These are phyloP conservation scores for Drosophila quasianomalipes DNA, from an alignment of 2,888 invertebrate species.

Conservation along the genomic window DNA sequence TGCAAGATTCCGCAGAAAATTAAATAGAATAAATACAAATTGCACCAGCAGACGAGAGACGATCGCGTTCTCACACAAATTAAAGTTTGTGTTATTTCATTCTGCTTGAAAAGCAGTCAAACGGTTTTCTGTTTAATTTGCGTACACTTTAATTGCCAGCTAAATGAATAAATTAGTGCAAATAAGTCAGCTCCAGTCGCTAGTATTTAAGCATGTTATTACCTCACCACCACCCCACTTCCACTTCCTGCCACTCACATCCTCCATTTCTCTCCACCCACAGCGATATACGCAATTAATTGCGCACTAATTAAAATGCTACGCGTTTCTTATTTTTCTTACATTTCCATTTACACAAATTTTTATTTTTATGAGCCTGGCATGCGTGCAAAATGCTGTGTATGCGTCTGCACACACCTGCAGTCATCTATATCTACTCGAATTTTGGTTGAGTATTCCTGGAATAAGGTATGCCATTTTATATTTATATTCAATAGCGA, in stretches of 20 bases:
- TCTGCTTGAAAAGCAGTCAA: conserved; percentile 77
- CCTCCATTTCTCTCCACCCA: neutral
- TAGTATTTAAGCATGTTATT: conserved; percentile 39
- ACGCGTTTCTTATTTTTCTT: conserved; percentile 36
- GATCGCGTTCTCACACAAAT: conserved; percentile 64
- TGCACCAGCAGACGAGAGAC: conserved; percentile 14
- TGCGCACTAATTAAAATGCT: conserved; percentile 54
- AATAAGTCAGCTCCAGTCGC: conserved; percentile 36
- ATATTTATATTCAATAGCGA: too few species aligned
- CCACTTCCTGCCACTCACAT: conserved; percentile 1
- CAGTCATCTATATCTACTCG: neutral
- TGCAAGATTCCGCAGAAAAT: conserved; percentile 16
- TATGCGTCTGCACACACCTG: neutral
- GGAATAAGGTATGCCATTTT: neutral
- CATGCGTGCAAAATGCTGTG: neutral
- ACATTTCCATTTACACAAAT: conserved; percentile 26
- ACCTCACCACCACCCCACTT: conserved; percentile 13
- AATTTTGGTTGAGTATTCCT: neutral
- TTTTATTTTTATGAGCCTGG: neutral
- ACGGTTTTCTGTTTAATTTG: conserved; percentile 77
- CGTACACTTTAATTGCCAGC: conserved; percentile 70
- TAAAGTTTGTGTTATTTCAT: conserved; percentile 79
- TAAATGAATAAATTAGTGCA: conserved; percentile 68
- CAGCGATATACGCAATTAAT: conserved; percentile 47
- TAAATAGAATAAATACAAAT: conserved; percentile 31